Evolutionary conservation across 64 coral and sea anemone genomes (phyloP).

Genomic region (Actinia equina): DNA sequence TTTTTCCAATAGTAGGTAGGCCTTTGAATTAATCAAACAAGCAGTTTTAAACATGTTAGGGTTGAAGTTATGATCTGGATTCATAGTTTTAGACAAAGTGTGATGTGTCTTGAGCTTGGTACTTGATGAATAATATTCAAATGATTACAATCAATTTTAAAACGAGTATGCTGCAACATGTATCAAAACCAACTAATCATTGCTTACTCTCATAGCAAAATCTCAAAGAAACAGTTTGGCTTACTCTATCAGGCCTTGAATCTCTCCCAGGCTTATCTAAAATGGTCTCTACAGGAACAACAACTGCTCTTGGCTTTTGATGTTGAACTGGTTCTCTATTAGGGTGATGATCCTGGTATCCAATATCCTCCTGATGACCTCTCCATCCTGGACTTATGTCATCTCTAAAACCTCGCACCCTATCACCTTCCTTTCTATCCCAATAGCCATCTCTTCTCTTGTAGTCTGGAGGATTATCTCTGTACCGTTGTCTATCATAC

Average conservation of each 20-base stretch:
- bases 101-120: no score
- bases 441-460: background rate
- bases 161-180: no score
- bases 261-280: slow-evolving; percentile 82
- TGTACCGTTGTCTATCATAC: background rate
- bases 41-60: no score
- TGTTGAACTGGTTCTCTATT: no score
- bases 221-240: background rate
- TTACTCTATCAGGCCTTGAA: slow-evolving; percentile 86
- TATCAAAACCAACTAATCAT: no score
- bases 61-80: no score
- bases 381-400: slow-evolving; percentile 37
- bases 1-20: no score
- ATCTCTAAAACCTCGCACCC: background rate
- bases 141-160: no score
- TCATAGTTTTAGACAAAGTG: no score
- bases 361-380: slow-evolving; percentile 25
- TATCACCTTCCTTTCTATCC: background rate
- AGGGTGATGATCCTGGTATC: slow-evolving; percentile 14
- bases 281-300: slow-evolving; percentile 83
- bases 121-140: no score
- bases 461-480: slow-evolving; percentile 6
- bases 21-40: no score
- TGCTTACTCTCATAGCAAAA: background rate
- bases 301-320: slow-evolving; percentile 61